phyloP scores from a whole-genome alignment of 2,888 invertebrate genomes.

The Eupsilia transversa region DNA sequence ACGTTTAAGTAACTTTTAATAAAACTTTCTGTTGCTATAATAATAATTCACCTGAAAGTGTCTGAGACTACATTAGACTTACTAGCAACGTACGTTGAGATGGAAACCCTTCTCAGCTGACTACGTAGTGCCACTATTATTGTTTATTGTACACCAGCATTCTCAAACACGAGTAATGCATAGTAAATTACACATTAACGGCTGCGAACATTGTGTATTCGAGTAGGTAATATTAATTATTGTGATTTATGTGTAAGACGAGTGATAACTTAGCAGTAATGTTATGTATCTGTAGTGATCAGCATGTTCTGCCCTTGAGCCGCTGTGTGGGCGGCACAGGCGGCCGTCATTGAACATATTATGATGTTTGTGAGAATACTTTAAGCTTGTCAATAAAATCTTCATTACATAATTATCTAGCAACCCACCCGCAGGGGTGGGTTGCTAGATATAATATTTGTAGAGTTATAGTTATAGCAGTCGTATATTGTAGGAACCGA shows the following conservation, averaged over 20 bases:
- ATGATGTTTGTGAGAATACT: not conserved
- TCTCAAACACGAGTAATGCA: conserved; percentile 13
- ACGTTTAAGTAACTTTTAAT: too few species aligned
- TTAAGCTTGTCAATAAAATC: not conserved
- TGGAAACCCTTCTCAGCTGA: not conserved
- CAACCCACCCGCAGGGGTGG: too few species aligned
- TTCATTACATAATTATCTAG: too few species aligned
- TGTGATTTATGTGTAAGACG: conserved; percentile 43
- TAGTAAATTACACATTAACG: conserved; percentile 20
- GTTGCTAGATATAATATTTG: too few species aligned
- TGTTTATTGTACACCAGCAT: not conserved
- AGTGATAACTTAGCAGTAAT: conserved; percentile 44
- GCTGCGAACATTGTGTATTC: conserved; percentile 5
- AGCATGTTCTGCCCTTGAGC: conserved; percentile 35
- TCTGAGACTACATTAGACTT: not conserved
- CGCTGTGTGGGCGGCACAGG: conserved; percentile 14
- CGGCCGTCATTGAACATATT: not conserved
- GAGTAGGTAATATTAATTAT: conserved; percentile 38
- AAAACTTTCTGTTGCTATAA: not conserved
- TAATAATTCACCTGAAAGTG: not conserved
- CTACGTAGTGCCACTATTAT: too few species aligned
- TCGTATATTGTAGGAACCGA: not conserved
- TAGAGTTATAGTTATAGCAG: not conserved
- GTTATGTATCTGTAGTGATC: conserved; percentile 40
- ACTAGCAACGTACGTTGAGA: not conserved